Percentiles rank a stretch among this genome's conserved stretches.
Evolutionary conservation across 2,888 invertebrate species (phyloP).

Genomic region (Trichogramma evanescens): DNA sequence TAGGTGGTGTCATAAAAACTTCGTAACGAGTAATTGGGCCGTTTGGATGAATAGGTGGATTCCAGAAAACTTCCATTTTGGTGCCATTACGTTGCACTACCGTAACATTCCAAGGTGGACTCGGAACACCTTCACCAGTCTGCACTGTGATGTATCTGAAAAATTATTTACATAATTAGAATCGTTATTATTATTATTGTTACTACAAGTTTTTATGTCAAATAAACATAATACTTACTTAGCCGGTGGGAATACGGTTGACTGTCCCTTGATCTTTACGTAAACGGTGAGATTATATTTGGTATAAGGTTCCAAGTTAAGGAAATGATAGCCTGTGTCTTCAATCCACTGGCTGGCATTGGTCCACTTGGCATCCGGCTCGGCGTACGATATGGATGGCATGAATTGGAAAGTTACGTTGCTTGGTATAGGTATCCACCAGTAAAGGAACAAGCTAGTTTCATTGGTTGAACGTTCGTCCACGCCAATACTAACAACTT

Average conservation of each 20-base stretch:
- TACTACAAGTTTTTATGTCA: neutral
- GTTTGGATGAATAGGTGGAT: constrained; percentile 57
- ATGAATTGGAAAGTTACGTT: constrained; percentile 56
- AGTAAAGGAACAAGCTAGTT: constrained; percentile 59
- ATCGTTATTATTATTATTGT: neutral
- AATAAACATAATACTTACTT: constrained; percentile 33
- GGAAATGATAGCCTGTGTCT: constrained; percentile 57
- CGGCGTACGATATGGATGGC: constrained; percentile 59
- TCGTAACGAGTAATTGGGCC: constrained; percentile 60
- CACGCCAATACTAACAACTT: constrained; percentile 58
- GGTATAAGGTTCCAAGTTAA: constrained; percentile 61
- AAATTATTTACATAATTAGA: neutral
- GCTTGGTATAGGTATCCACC: constrained; percentile 52
- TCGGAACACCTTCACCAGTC: constrained; percentile 68
- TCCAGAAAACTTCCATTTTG: constrained; percentile 65
- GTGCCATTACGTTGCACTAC: constrained; percentile 60
- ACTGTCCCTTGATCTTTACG: constrained; percentile 55
- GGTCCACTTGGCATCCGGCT: constrained; percentile 52
- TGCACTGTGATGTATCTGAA: constrained; percentile 49
- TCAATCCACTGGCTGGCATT: constrained; percentile 59
- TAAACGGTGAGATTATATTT: constrained; percentile 76
- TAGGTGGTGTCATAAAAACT: constrained; percentile 60
- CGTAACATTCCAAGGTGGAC: constrained; percentile 60
- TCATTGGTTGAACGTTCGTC: constrained; percentile 59
- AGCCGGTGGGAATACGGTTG: constrained; percentile 57